These are phyloP conservation scores for Isaurus tuberculatus DNA, from an alignment of 92 coral and sea anemone genomes.

Conservation along the genomic window DNA sequence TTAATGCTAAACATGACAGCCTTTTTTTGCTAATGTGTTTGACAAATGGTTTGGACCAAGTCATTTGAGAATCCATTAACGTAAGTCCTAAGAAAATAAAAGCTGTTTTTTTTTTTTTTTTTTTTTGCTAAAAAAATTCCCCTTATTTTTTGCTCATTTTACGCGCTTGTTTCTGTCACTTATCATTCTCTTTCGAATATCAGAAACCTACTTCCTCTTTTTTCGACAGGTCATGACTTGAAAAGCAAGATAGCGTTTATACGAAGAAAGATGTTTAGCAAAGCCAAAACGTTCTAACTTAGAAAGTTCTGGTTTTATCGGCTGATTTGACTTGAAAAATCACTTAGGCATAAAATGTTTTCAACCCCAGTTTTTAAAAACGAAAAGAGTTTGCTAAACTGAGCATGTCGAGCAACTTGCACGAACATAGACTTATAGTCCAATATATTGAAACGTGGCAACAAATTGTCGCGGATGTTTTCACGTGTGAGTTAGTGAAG, in stretches of 20 bases:
- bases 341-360: neutral
- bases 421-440: neutral
- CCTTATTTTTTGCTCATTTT: slow-evolving; percentile 27
- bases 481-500: slow-evolving; percentile 33
- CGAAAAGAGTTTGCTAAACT: neutral
- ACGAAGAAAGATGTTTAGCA: slow-evolving; percentile 22
- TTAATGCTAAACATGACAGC: slow-evolving; percentile 52
- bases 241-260: slow-evolving; percentile 32
- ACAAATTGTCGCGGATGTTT: slow-evolving; percentile 34
- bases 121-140: neutral
- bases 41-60: slow-evolving; percentile 29
- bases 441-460: slow-evolving; percentile 51
- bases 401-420: slow-evolving; percentile 4
- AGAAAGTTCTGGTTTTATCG: neutral
- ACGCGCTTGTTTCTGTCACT: slow-evolving; percentile 32
- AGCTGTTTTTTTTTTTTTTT: slow-evolving; percentile 10
- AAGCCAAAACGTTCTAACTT: slow-evolving; percentile 24
- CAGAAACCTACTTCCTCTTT: slow-evolving; percentile 39
- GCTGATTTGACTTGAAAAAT: neutral
- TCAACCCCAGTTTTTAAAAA: neutral
- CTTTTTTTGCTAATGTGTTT: slow-evolving; percentile 43
- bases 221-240: slow-evolving; percentile 42
- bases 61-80: slow-evolving; percentile 46
- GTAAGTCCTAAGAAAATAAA: slow-evolving; percentile 34
- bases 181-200: slow-evolving; percentile 32